Base-by-base conservation (phyloP, 2,797 vertebrate species). In the Peromyscus melanophrys region DNA sequence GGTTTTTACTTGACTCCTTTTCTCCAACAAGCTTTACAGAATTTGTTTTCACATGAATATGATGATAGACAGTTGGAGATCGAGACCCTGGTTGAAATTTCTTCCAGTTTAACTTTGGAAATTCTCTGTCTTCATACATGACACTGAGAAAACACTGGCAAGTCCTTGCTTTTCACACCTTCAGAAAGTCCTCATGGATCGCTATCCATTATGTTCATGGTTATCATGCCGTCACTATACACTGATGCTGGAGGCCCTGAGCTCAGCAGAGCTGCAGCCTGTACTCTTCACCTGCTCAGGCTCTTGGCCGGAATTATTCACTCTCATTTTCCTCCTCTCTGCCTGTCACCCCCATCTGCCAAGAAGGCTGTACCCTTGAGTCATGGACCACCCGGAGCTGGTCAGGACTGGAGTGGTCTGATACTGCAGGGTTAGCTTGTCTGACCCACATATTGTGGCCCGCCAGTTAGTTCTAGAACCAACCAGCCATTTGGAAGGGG, bases 11-110 rank as follows among this genome's bases (percentile, higher is more conserved):
- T 92, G 46, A 78, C 34, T 55, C 85, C 9, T 67, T 27, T n/a
- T 96, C 88, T 49, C 46, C 34, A 71, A 1, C 52, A 80, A 67
- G 94, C 23, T 88, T 23, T 93, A n/a, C 71, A 95, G 96, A 86
- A 65, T 57, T 77, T 90, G 76, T 4, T 71, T 57, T 71, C 12
- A 59, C 52, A 1, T 57, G n/a, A 90, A 67, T 34, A 97, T 46
- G 40, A 37, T 55, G 40, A 71, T 43, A 6, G 43, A 16, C 65
- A 67, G 17, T 87, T 86, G 92, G 59, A 57, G 14, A 75, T 86
- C 93, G 46, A 96, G 94, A 77, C 95, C 63, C 94, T 27, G 90
- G 37, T 19, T 14, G 73, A n/a, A 49, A 61, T 78, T 43, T 67
- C 40, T 92, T 71, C 27, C 49, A 11, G 73, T 92, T 90, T 75